Conservation (phyloP, 2,113 vertebrate genomes). For the Peromyscus leucopus region DNA sequence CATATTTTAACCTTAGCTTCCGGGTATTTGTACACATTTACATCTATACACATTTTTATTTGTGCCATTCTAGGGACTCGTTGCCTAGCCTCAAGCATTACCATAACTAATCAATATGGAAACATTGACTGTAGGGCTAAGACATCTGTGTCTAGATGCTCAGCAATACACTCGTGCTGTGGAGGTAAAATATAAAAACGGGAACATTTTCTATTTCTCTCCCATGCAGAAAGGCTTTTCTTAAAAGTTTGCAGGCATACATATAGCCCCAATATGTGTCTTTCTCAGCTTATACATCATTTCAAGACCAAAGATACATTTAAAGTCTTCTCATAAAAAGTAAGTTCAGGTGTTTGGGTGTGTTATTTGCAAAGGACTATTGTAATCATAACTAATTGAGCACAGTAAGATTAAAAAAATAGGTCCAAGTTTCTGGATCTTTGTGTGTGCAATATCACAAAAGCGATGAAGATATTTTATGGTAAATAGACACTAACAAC, state of each 20-base stretch:
- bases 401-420: constrained; percentile 19
- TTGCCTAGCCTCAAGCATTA: constrained; percentile 19
- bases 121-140: not conserved
- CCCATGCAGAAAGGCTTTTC: constrained; percentile 15
- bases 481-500: constrained; percentile 35
- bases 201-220: constrained; percentile 16
- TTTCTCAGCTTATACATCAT: constrained; percentile 18
- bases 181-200: not conserved
- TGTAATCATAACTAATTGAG: not conserved
- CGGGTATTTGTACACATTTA: not conserved
- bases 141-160: not conserved
- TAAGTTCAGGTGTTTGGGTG: not conserved
- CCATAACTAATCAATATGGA: not conserved
- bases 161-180: not conserved
- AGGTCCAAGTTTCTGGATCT: constrained; percentile 29
- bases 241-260: not conserved
- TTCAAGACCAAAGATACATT: constrained; percentile 8
- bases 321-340: constrained; percentile 19
- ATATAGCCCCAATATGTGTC: not conserved
- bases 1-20: not conserved
- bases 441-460: not conserved
- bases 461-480: constrained; percentile 16
- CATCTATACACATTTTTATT: not conserved
- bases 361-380: not conserved
- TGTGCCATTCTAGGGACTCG: not conserved